A percentile compares a stretch with the other conserved stretches of the same genome.
These are phyloP conservation scores for Phalloptychus januarius DNA, from an alignment of 2,797 vertebrate genomes.

Conservation along the genomic window DNA sequence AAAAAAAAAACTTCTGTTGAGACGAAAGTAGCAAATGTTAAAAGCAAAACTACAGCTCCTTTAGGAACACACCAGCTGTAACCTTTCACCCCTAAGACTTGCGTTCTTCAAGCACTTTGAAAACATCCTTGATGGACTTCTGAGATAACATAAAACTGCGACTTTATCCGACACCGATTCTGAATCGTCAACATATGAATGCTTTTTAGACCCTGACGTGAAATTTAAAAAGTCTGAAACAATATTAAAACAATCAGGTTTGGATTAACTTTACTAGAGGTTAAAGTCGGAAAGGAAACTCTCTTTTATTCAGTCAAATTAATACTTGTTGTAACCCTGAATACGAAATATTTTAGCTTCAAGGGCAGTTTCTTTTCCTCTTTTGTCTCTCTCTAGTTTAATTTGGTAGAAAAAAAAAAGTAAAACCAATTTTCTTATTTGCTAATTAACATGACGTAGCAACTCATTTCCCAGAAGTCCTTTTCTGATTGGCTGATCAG, in stretches of 20 bases:
- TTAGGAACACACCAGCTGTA: background rate
- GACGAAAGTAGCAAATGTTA: background rate
- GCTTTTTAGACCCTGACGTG: background rate
- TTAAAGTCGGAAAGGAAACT: background rate
- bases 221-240: too few relatives aligned
- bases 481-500: too few relatives aligned
- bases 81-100: background rate
- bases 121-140: background rate
- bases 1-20: background rate
- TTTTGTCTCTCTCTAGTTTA: background rate
- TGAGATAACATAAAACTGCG: background rate
- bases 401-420: background rate
- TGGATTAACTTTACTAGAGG: background rate
- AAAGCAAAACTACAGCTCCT: background rate
- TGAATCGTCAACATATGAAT: background rate
- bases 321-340: background rate
- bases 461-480: background rate
- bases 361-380: background rate
- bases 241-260: too few relatives aligned
- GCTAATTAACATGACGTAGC: background rate
- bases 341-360: background rate
- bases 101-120: background rate
- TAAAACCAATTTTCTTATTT: background rate
- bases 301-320: background rate
- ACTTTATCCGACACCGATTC: background rate